phyloP scores from a whole-genome alignment of 2,888 invertebrate species.

The Brachyptera putata region DNA sequence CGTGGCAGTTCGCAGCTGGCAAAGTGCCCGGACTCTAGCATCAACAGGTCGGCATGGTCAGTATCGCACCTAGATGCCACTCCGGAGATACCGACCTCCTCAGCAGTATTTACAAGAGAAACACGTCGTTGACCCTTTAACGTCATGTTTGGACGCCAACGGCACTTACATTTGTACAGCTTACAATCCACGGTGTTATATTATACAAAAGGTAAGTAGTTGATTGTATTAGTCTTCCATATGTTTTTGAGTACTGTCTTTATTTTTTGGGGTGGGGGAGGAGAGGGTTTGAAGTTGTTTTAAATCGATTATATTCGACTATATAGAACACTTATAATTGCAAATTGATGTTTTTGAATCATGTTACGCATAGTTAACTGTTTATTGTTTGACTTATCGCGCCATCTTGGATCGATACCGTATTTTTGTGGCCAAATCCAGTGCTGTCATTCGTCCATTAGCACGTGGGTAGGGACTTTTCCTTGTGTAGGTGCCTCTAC shows the following conservation, averaged over 20 bases:
- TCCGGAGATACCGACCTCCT: slow-evolving; percentile 38
- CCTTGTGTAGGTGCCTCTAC: too few species aligned
- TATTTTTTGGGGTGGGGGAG: too few species aligned
- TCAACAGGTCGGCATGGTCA: slow-evolving; percentile 37
- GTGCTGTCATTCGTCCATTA: slow-evolving; percentile 18
- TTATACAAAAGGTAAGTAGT: slow-evolving; percentile 57
- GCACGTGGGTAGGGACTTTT: slow-evolving; percentile 9
- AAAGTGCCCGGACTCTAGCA: slow-evolving; percentile 3
- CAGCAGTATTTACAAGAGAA: slow-evolving; percentile 34
- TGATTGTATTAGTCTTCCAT: slow-evolving; percentile 11
- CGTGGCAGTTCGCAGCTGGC: slow-evolving; percentile 20
- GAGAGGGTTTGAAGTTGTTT: too few species aligned
- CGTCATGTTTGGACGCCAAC: slow-evolving; percentile 52
- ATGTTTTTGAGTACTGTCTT: neutral
- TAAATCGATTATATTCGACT: too few species aligned
- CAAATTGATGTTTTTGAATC: too few species aligned
- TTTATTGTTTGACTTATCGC: slow-evolving; percentile 28
- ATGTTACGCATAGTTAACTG: too few species aligned
- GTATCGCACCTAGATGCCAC: slow-evolving; percentile 45
- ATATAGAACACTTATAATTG: too few species aligned
- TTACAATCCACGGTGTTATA: slow-evolving; percentile 58
- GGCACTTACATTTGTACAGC: slow-evolving; percentile 60
- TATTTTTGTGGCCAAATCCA: neutral
- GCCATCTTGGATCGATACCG: slow-evolving; percentile 37
- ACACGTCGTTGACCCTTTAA: slow-evolving; percentile 34